Conservation (phyloP, 2,888 invertebrate genomes). For the Rhimphoctona megacephalus region DNA sequence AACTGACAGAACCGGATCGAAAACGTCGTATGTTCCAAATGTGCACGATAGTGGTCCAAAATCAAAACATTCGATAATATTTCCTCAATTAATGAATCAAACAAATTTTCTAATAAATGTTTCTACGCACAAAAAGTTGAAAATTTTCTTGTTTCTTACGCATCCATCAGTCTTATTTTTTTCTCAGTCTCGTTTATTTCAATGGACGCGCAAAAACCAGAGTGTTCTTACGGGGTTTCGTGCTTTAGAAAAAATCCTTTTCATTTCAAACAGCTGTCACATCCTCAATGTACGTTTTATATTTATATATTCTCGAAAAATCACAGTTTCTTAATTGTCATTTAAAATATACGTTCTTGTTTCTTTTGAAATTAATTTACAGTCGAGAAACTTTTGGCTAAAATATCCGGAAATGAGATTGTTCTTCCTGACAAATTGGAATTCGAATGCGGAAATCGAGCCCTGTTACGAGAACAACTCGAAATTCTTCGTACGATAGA, state of each 20-base stretch:
- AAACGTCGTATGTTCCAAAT: background rate
- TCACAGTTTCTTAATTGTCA: background rate
- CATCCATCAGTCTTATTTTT: background rate
- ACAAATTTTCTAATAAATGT: background rate
- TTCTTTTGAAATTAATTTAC: constrained; percentile 73
- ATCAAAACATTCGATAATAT: constrained; percentile 1
- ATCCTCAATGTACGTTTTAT: constrained; percentile 90
- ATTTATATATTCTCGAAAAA: background rate
- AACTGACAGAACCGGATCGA: background rate
- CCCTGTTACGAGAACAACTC: constrained; percentile 79
- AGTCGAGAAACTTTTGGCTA: constrained; percentile 89
- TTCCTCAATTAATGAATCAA: background rate
- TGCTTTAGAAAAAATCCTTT: constrained; percentile 94
- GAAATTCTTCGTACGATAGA: constrained; percentile 84
- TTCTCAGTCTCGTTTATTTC: constrained; percentile 35
- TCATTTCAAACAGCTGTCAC: constrained; percentile 93
- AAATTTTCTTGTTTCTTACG: background rate
- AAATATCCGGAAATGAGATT: constrained; percentile 86
- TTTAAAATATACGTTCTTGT: constrained; percentile 2
- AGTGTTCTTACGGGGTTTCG: constrained; percentile 91
- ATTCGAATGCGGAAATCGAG: constrained; percentile 77
- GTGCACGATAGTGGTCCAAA: background rate
- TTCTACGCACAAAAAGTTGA: background rate
- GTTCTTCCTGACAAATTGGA: constrained; percentile 76
- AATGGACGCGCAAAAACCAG: constrained; percentile 82